phyloP scores from a whole-genome alignment of 2,113 vertebrate genomes.

The Gymnobelideus leadbeateri region DNA sequence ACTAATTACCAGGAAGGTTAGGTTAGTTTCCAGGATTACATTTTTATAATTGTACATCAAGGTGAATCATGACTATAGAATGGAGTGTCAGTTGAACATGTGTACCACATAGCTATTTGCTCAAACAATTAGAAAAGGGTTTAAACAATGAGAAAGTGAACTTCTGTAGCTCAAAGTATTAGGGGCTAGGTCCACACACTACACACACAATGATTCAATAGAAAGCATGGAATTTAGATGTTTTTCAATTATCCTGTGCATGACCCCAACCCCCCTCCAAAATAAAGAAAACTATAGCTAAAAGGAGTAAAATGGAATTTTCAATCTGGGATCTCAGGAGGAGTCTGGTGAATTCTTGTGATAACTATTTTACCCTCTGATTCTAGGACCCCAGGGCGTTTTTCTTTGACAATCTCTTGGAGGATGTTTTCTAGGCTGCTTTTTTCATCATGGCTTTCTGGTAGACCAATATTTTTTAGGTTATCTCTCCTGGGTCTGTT shows the following conservation, averaged over 20 bases:
- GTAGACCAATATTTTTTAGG: too few species aligned
- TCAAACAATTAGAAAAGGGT: constrained; percentile 62
- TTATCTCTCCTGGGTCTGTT: too few species aligned
- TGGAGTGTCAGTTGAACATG: constrained; percentile 48
- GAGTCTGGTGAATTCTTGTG: too few species aligned
- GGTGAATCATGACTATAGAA: constrained; percentile 37
- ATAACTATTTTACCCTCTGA: too few species aligned
- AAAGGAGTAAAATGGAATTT: background rate
- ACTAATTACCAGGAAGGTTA: constrained; percentile 42
- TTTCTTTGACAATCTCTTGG: too few species aligned
- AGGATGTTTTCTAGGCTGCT: too few species aligned
- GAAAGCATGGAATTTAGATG: constrained; percentile 70
- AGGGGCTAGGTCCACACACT: constrained; percentile 24
- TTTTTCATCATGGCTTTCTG: too few species aligned
- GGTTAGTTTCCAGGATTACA: background rate
- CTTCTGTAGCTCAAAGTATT: constrained; percentile 39
- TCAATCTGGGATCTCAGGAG: too few species aligned
- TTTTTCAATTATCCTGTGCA: constrained; percentile 66
- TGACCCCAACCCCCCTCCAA: constrained; percentile 54
- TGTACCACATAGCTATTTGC: constrained; percentile 53
- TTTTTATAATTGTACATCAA: constrained; percentile 47
- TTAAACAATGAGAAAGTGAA: constrained; percentile 51
- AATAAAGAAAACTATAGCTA: constrained; percentile 73
- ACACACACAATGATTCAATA: constrained; percentile 64
- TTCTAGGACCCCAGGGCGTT: too few species aligned